These are phyloP conservation scores for Drosophila funebris DNA, from an alignment of 1,140 invertebrate genomes.

Conservation along the genomic window DNA sequence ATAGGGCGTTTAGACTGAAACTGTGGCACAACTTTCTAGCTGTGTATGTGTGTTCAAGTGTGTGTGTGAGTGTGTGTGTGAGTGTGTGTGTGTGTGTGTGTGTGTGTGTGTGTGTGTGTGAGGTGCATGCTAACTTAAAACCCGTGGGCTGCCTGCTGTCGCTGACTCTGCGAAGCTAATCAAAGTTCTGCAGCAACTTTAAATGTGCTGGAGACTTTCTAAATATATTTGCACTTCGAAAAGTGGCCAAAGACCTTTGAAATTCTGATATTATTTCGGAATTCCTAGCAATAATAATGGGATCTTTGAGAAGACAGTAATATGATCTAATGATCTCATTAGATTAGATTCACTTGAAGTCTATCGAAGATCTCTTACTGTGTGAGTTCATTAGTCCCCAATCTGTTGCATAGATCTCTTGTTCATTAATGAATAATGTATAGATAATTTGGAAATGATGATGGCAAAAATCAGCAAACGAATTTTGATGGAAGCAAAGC, in stretches of 20 bases:
- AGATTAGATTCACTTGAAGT: neutral
- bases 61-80: slow-evolving; percentile 2
- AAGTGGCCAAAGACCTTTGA: too few relatives aligned
- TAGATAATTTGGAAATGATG: slow-evolving; percentile 39
- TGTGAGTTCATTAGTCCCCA: neutral
- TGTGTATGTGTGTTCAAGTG: neutral
- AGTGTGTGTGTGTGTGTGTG: neutral
- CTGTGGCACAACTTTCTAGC: slow-evolving; percentile 30
- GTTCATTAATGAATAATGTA: neutral
- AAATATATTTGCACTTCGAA: too few relatives aligned
- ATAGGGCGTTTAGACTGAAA: slow-evolving; percentile 42
- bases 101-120: slow-evolving; percentile 7
- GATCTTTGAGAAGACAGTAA: too few relatives aligned
- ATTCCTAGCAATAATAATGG: too few relatives aligned
- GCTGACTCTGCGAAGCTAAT: slow-evolving; percentile 14
- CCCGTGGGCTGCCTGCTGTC: slow-evolving; percentile 4
- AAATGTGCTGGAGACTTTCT: neutral
- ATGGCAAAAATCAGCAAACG: slow-evolving; percentile 17
- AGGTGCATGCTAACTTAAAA: slow-evolving; percentile 8
- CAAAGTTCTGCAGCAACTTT: slow-evolving; percentile 27
- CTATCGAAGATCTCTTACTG: neutral
- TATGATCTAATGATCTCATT: too few relatives aligned
- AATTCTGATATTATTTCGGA: too few relatives aligned
- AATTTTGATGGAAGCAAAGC: neutral
- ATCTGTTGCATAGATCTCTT: neutral